phyloP scores from a whole-genome alignment of 2,797 vertebrate species.

The Falco berigora region DNA sequence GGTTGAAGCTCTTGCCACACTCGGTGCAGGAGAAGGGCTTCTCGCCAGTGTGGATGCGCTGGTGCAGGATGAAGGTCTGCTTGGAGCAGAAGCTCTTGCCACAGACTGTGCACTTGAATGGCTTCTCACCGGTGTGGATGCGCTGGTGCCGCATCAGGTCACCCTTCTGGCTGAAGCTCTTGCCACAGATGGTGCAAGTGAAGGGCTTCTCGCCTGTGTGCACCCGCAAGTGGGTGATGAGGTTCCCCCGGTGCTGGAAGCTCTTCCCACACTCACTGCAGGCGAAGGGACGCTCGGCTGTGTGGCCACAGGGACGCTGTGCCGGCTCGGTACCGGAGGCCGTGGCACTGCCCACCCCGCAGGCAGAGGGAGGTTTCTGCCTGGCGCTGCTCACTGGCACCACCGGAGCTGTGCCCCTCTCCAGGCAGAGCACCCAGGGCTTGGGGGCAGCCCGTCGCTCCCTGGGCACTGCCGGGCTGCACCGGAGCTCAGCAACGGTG shows the following conservation, averaged over 20 bases:
- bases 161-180: too few species aligned
- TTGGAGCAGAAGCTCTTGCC: too few species aligned
- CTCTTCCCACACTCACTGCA: slow-evolving; percentile 28
- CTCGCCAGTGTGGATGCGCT: too few species aligned
- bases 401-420: background rate
- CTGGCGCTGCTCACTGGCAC: accelerated
- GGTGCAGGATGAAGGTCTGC: too few species aligned
- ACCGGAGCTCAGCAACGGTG: accelerated
- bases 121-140: too few species aligned
- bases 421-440: background rate
- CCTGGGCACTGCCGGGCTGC: accelerated
- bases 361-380: background rate
- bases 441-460: accelerated
- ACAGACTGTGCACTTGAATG: too few species aligned
- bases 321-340: accelerated
- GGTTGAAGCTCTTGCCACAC: background rate
- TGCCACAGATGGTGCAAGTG: too few species aligned
- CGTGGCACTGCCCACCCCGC: accelerated
- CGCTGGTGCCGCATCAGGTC: too few species aligned
- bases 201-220: too few species aligned
- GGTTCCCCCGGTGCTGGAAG: slow-evolving; percentile 36
- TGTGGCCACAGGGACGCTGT: background rate
- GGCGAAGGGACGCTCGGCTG: background rate
- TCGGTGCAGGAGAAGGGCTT: too few species aligned
- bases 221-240: slow-evolving; percentile 29